Conservation (phyloP, 2,888 invertebrate genomes). For the Homarus gammarus region DNA sequence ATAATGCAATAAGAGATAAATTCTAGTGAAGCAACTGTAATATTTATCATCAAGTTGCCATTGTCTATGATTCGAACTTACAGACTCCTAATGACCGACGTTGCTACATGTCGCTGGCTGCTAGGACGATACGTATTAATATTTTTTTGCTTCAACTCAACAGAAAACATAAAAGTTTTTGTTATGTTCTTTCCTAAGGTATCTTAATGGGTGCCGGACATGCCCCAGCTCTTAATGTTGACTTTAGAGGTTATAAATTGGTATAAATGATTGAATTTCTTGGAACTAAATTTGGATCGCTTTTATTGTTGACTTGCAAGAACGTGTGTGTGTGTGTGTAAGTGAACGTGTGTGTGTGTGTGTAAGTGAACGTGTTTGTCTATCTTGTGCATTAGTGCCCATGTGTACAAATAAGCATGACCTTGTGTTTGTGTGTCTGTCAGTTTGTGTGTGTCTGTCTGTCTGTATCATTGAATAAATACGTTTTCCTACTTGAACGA, state of each 20-base stretch:
- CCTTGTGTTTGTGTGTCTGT: background rate
- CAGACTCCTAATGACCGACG: background rate
- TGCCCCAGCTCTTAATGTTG: background rate
- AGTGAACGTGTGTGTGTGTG: background rate
- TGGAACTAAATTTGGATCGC: background rate
- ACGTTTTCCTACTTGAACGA: no score
- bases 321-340: background rate
- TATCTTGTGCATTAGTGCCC: background rate
- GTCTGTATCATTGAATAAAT: background rate
- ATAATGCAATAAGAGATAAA: no score
- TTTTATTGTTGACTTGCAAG: background rate
- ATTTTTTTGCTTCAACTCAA: background rate
- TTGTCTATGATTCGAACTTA: background rate
- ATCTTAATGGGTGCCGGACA: background rate
- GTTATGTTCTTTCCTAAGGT: background rate
- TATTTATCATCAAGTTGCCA: background rate
- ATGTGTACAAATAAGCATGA: no score
- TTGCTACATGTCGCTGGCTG: background rate
- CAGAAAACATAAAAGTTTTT: background rate
- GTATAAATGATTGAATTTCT: background rate
- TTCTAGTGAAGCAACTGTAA: background rate
- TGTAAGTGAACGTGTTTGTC: background rate
- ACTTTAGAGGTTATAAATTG: background rate
- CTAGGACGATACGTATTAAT: background rate
- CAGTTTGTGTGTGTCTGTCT: background rate